Base-by-base conservation (phyloP, 2,113 vertebrate genomes). In the Pyxicephalus adspersus region DNA sequence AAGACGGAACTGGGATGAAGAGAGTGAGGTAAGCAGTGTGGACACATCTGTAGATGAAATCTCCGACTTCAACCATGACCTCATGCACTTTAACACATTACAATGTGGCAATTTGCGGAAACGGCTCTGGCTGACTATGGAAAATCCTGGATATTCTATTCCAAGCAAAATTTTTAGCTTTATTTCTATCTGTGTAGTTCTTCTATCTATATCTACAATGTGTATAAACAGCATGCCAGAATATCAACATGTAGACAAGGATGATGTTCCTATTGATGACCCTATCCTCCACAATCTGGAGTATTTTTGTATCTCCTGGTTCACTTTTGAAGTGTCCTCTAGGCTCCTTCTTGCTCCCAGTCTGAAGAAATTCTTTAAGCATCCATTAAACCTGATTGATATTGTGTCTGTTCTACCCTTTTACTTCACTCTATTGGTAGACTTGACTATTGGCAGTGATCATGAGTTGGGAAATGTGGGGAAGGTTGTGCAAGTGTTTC, bases 121-220 rank as follows among this genome's bases (percentile, higher is more conserved):
- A 82, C 95, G 96, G 68, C 93, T 99, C 64, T 99, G 98, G 98
- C 90, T 99, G 84, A 98, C 96, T 50, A 94, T 98, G 94, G 98
- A 99, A 92, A 99, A 99, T 85, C 98, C 98, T 0, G 96, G 97
- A 23, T 99, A 98, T 90, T 99, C 98, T 84, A 93, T 98, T 87
- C 96, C 96, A 83, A 96, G 96, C 90, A 97, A 98, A 84, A 92
- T 99, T 78, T 98, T 99, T 91, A 98, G 97, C 84, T 94, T 96
- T 51, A 86, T 98, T 55, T 98, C 98, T 89, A 97, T 99, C 84
- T 91, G 89, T 0, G 97, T 98, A 85, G 95, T 99, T 85, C 89
- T 99, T 64, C 92, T 93, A 2, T 99, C 98, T 88, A 95, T 98
- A 63, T 90, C 95, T 55, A 95, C 90, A 88, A 98, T 96, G 96